Evolutionary conservation across 2,888 invertebrate genomes (phyloP), one percentile per base, ranked within the genome.

Genomic region (Lasioglossum malachurum): DNA sequence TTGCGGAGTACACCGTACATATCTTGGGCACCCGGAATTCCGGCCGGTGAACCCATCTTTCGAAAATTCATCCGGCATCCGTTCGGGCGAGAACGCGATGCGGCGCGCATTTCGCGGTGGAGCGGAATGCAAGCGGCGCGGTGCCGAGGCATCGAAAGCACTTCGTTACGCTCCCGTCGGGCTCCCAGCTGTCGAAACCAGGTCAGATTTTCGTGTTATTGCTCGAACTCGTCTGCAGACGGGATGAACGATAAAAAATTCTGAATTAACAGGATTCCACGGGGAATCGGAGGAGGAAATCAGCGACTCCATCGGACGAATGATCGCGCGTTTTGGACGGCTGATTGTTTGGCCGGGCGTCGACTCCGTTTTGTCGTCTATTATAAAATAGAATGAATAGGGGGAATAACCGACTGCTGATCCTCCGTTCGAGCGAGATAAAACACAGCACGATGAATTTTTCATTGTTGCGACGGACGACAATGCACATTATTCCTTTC

Each of bases 401-500:
- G 14, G 19, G 72, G 44, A 4, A 78, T 72, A 76, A 78, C 53
- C 27, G 57, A 64, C 79, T 82, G 53, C 57, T 82, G 83, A 64
- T 80, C 67, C 78, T 69, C 72, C 82, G 83, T 83, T 82, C 78
- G 78, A 80, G 80, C 75, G 60, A 79, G 83, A 87, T 87, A 84
- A 87, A 87, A 83, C 79, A 74, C 74, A 64, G 74, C 82, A 64
- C 78, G 82, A 82, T 83, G 82, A 86, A 83, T 82, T 83, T 86
- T 86, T 83, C 82, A 85, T 84, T 87, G 87, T 83, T 82, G 31
- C 67, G 67, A 75, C 73, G 53, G 67, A 67, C 38, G 78, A 82
- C 82, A 87, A 83, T 82, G 83, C 80, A 83, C 83, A 77, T 87
- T 85, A 87, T 82, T 82, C 80, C 87, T 88, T 89, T 88, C 72